Conservation (phyloP, 2,113 vertebrate genomes). For the Aspidoscelis tigris region DNA sequence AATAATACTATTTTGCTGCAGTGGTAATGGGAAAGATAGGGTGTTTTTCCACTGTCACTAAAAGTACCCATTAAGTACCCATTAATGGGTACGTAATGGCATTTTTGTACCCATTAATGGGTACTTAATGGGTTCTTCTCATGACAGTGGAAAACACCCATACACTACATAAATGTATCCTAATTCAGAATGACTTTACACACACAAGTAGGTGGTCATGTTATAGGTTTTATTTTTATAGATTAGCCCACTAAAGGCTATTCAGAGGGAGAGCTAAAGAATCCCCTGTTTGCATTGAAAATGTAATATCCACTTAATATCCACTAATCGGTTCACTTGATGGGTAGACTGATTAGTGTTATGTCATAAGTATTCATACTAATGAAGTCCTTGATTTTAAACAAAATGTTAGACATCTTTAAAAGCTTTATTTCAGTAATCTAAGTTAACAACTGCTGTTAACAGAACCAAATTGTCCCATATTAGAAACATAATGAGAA, state of each 20-base stretch:
- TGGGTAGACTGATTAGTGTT: not conserved
- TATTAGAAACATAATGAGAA: not conserved
- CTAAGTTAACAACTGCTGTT: no score
- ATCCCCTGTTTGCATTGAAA: not conserved
- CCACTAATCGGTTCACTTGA: not conserved
- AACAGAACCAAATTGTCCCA: fast-evolving
- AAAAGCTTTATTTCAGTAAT: no score
- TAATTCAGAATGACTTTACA: not conserved
- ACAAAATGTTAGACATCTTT: no score
- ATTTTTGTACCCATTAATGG: no score
- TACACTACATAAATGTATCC: not conserved
- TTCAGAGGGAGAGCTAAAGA: not conserved
- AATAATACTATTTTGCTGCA: not conserved
- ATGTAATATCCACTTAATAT: not conserved
- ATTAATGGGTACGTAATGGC: no score
- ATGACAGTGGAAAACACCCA: no score
- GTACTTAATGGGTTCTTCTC: no score
- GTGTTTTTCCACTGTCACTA: no score
- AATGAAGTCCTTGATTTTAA: not conserved
- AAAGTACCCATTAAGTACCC: no score
- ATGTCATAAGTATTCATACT: not conserved
- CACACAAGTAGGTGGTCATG: not conserved
- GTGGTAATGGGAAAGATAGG: not conserved
- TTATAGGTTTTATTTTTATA: not conserved
- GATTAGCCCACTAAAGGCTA: not conserved